A percentile compares a stretch with the other conserved stretches of the same genome.
phyloP scores from a whole-genome alignment of 1,140 invertebrate genomes.

The Sycophila sp. region DNA sequence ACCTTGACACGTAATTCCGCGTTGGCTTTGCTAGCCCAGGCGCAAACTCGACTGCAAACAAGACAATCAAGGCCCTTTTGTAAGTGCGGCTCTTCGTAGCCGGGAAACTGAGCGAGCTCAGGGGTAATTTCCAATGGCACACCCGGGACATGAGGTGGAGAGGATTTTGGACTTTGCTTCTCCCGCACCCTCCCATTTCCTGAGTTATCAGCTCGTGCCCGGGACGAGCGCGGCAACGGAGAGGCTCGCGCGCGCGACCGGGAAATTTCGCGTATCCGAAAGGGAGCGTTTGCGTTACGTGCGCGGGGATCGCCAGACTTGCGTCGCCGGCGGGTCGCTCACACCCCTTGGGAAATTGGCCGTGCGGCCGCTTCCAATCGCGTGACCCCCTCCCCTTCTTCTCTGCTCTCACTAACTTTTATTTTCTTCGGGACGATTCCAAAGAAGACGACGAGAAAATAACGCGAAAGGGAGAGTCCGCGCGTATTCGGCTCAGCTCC shows the following conservation, averaged over 20 bases:
- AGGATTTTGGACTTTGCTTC: neutral
- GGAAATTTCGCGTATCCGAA: constrained; percentile 42
- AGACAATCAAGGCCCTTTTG: constrained; percentile 21
- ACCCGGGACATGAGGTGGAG: neutral
- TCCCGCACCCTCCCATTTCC: neutral
- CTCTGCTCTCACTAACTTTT: constrained; percentile 51
- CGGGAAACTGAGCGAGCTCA: neutral
- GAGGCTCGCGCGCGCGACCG: neutral
- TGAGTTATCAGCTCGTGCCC: neutral
- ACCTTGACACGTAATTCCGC: too few species aligned
- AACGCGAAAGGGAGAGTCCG: constrained; percentile 46
- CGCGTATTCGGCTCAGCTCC: neutral
- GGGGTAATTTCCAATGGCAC: constrained; percentile 26
- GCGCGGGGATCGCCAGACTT: constrained; percentile 27
- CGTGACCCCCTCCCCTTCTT: too few species aligned
- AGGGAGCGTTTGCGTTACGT: constrained; percentile 29
- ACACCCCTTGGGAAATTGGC: constrained; percentile 57
- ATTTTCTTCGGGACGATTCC: constrained; percentile 50
- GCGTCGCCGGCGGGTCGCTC: neutral
- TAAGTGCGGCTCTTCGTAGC: neutral
- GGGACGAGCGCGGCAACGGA: neutral
- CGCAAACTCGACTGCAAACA: neutral
- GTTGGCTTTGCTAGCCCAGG: too few species aligned
- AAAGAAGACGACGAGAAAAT: constrained; percentile 50
- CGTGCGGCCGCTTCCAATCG: constrained; percentile 49